Percentiles rank a stretch among this genome's conserved stretches.
These are phyloP conservation scores for Drosophila flavopinicola DNA, from an alignment of 2,888 invertebrate species.

Conservation along the genomic window DNA sequence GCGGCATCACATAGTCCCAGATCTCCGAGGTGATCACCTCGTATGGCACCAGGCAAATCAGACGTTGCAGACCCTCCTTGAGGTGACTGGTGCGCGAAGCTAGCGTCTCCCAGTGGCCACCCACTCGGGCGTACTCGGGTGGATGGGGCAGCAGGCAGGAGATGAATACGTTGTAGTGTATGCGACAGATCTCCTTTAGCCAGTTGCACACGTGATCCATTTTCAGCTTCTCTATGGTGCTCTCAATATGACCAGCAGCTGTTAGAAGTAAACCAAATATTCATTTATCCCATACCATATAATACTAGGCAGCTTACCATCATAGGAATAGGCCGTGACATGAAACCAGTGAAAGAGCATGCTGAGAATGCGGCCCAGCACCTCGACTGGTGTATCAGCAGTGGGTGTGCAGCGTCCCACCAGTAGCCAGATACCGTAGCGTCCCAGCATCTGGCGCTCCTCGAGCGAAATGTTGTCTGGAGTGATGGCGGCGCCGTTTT, in stretches of 20 bases:
- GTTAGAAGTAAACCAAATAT: background rate
- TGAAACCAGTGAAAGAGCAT: conserved; percentile 99
- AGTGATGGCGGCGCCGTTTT: conserved; percentile 82
- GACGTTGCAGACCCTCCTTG: conserved; percentile 96
- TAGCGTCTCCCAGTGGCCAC: conserved; percentile 97
- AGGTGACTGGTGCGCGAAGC: conserved; percentile 95
- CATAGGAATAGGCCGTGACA: conserved; percentile 97
- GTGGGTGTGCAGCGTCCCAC: conserved; percentile 95
- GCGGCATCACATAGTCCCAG: conserved; percentile 99
- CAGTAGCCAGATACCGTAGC: conserved; percentile 98
- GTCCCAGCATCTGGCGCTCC: conserved; percentile 94
- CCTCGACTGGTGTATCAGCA: conserved; percentile 90
- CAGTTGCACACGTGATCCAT: conserved; percentile 96
- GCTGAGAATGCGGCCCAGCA: conserved; percentile 95
- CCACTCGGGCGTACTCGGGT: conserved; percentile 96
- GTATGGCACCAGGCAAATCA: conserved; percentile 98
- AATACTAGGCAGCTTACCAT: conserved; percentile 91
- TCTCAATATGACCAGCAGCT: conserved; percentile 89
- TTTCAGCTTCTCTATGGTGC: conserved; percentile 95
- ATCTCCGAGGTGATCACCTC: conserved; percentile 98
- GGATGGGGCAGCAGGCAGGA: conserved; percentile 98
- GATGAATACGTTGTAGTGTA: conserved; percentile 94
- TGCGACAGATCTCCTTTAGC: conserved; percentile 92
- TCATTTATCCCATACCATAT: too few relatives aligned
- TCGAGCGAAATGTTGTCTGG: conserved; percentile 91